These are phyloP conservation scores for Clivina fossor DNA, from an alignment of 2,888 invertebrate genomes.

Conservation along the genomic window DNA sequence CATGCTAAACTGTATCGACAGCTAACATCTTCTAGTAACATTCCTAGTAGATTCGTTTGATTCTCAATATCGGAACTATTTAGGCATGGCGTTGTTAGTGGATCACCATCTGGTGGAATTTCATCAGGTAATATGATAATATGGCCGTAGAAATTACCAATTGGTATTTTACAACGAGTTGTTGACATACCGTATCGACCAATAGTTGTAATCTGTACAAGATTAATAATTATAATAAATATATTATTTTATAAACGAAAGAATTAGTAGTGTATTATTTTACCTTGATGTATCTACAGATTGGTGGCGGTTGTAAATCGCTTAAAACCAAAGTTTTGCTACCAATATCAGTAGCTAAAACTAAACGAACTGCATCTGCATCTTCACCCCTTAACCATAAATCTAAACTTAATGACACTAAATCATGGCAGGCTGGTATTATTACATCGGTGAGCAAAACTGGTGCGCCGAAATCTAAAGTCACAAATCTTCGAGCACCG, in stretches of 20 bases:
- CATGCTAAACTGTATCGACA: constrained; percentile 82
- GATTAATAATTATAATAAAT: constrained; percentile 30
- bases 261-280: constrained; percentile 26
- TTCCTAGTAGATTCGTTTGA: constrained; percentile 66
- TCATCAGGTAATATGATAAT: constrained; percentile 69
- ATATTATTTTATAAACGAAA: constrained; percentile 7
- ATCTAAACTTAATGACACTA: constrained; percentile 85
- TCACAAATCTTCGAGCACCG: constrained; percentile 88
- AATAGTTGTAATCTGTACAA: constrained; percentile 78
- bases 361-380: constrained; percentile 79
- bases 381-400: constrained; percentile 89
- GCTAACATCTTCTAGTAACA: constrained; percentile 76
- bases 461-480: constrained; percentile 87
- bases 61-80: constrained; percentile 54
- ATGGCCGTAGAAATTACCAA: constrained; percentile 94
- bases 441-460: constrained; percentile 83
- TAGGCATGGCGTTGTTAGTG: constrained; percentile 45
- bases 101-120: constrained; percentile 52
- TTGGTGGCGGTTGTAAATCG: constrained; percentile 87
- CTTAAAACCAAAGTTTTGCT: constrained; percentile 80
- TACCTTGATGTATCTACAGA: constrained; percentile 88
- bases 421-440: constrained; percentile 77
- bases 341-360: constrained; percentile 86
- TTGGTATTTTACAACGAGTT: constrained; percentile 84
- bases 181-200: constrained; percentile 91